phyloP scores from a whole-genome alignment of 1,140 invertebrate species.

The Lethrus apterus region DNA sequence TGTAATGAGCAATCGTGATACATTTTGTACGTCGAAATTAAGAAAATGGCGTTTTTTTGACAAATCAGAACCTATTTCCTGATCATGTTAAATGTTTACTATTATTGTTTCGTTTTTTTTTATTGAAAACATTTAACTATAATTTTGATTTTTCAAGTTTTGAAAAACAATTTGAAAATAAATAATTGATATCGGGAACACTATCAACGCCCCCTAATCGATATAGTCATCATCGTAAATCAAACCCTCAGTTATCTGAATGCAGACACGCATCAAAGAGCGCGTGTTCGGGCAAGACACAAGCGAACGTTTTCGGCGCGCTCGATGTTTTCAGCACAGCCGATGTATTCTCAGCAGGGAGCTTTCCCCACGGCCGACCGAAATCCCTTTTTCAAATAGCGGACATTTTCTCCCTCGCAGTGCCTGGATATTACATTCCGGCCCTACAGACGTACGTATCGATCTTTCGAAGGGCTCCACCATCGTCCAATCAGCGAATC shows the following conservation, averaged over 20 bases:
- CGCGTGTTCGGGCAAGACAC: background rate
- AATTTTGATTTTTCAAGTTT: too few species aligned
- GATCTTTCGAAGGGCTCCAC: constrained; percentile 19
- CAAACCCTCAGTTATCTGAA: constrained; percentile 28
- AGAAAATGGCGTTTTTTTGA: too few species aligned
- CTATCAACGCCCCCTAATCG: constrained; percentile 17
- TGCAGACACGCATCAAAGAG: background rate
- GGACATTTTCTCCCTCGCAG: constrained; percentile 23
- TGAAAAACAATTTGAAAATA: too few species aligned
- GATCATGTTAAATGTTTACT: too few species aligned
- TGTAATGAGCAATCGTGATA: too few species aligned
- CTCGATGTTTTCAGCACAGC: constrained; percentile 6
- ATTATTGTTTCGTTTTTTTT: too few species aligned
- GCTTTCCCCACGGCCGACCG: constrained; percentile 15
- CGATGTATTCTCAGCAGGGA: constrained; percentile 3
- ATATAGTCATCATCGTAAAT: constrained; percentile 29
- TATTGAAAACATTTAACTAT: too few species aligned
- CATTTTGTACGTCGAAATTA: too few species aligned
- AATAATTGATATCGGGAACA: too few species aligned
- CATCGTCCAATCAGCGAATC: constrained; percentile 21
- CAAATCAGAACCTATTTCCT: too few species aligned
- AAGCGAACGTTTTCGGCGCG: background rate
- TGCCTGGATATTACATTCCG: constrained; percentile 24
- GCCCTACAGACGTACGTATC: constrained; percentile 22
- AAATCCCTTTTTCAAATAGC: constrained; percentile 29